Conservation (phyloP, 2,888 invertebrate genomes). For the Ophioninae sp. region DNA sequence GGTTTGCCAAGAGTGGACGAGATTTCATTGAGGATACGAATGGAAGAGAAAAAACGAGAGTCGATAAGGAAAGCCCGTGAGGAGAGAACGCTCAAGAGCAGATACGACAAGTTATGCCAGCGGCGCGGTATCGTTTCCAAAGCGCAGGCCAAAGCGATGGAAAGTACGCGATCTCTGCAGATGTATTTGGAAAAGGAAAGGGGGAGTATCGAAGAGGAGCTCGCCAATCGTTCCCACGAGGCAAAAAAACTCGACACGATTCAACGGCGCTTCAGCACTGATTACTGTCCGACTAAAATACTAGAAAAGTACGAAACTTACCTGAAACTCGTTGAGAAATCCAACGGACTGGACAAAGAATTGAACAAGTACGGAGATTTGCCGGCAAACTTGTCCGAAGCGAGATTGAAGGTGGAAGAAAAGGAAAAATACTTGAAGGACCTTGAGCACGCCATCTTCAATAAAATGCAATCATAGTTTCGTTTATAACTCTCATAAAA, state of each 20-base stretch:
- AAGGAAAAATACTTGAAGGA: conserved; percentile 72
- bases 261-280: conserved; percentile 66
- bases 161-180: conserved; percentile 66
- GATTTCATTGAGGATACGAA: conserved; percentile 64
- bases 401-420: conserved; percentile 72
- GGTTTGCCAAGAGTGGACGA: conserved; percentile 71
- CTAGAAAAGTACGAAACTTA: conserved; percentile 70
- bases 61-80: conserved; percentile 67
- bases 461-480: conserved; percentile 66
- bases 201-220: conserved; percentile 65
- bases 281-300: conserved; percentile 69
- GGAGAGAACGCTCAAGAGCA: conserved; percentile 68
- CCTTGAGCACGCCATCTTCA: conserved; percentile 66
- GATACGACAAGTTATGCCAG: conserved; percentile 68
- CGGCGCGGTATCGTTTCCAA: conserved; percentile 68
- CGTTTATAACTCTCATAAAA: conserved; percentile 38
- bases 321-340: conserved; percentile 68
- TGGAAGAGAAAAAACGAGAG: conserved; percentile 67
- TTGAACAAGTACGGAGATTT: conserved; percentile 73
- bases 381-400: conserved; percentile 76
- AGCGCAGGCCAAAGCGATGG: conserved; percentile 65
- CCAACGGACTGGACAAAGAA: conserved; percentile 68
- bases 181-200: conserved; percentile 58
- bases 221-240: conserved; percentile 67
- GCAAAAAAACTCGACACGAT: conserved; percentile 68